Conservation (phyloP, 2,113 vertebrate genomes). For the Vidua chalybeata region DNA sequence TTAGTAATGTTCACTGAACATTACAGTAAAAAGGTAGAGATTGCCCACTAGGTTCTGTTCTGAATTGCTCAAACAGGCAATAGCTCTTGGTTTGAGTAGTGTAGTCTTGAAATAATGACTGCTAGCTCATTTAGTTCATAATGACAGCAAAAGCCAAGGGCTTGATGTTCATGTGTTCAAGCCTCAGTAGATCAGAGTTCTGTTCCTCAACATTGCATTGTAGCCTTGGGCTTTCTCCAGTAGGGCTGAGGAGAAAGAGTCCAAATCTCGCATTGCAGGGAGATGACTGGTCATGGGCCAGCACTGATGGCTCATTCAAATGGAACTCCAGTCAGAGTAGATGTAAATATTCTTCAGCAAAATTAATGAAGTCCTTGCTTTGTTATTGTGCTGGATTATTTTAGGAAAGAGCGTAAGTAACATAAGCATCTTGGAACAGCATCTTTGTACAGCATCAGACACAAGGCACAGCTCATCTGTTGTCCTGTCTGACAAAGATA, state of each 20-base stretch:
- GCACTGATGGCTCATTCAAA: background rate
- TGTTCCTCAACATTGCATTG: fast-evolving
- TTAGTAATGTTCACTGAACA: background rate
- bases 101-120: background rate
- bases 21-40: background rate
- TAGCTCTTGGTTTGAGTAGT: background rate
- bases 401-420: background rate
- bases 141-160: background rate
- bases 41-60: background rate
- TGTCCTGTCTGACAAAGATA: background rate
- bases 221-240: background rate
- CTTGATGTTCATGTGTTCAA: background rate
- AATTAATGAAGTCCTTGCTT: background rate
- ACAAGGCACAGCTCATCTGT: background rate
- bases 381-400: background rate
- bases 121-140: background rate
- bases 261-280: background rate
- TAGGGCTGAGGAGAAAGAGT: background rate
- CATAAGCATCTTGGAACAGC: background rate
- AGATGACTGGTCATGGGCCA: background rate
- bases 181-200: background rate
- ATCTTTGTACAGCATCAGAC: background rate
- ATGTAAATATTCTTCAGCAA: background rate
- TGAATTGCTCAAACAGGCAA: background rate
- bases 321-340: background rate